Percentiles rank a stretch among this genome's conserved stretches.
Evolutionary conservation across 2,113 vertebrate genomes (phyloP).

Genomic region (Paramisgurnus dabryanus): DNA sequence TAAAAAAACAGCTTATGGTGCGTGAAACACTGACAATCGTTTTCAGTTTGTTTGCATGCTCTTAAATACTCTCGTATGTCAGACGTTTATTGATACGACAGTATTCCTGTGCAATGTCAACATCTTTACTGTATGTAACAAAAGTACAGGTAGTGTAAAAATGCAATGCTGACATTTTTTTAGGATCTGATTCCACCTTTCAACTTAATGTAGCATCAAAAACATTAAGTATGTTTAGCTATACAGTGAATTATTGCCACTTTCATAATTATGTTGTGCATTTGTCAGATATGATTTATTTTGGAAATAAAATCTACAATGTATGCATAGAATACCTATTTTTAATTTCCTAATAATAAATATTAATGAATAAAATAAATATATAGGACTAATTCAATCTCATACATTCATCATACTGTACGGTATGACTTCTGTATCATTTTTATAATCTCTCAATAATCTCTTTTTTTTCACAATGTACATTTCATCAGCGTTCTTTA

Average conservation of each 20-base stretch:
- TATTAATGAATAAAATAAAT: slow-evolving; percentile 34
- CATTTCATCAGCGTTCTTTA: not conserved
- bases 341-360: no score
- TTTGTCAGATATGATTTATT: slow-evolving; percentile 62
- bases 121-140: not conserved
- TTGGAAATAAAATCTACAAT: slow-evolving; percentile 62
- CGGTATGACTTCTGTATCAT: not conserved
- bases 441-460: slow-evolving; percentile 6
- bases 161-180: slow-evolving; percentile 4
- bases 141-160: slow-evolving; percentile 26
- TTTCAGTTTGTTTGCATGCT: slow-evolving; percentile 17
- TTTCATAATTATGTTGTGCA: slow-evolving; percentile 65
- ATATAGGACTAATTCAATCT: slow-evolving; percentile 59
- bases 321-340: slow-evolving; percentile 68
- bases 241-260: slow-evolving; percentile 74
- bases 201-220: slow-evolving; percentile 50
- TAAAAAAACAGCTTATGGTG: slow-evolving; percentile 24
- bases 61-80: not conserved
- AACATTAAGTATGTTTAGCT: slow-evolving; percentile 59
- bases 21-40: slow-evolving; percentile 18
- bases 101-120: slow-evolving; percentile 20
- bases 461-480: not conserved
- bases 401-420: slow-evolving; percentile 28
- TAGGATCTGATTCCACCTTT: not conserved
- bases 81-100: not conserved